phyloP scores from a whole-genome alignment of 2,113 vertebrate genomes.

The Egretta garzetta region DNA sequence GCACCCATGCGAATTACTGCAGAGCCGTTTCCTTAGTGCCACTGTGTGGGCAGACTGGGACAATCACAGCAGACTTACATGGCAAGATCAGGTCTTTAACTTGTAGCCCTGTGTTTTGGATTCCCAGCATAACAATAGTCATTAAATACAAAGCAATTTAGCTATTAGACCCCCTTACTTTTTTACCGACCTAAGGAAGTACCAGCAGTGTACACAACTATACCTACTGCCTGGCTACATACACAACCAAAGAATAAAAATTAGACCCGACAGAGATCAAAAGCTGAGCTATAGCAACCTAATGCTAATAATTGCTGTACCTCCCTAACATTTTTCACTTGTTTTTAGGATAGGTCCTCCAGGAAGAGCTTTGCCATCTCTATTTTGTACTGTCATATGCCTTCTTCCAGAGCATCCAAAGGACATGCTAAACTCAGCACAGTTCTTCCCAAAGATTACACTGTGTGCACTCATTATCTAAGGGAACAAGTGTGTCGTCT shows the following conservation, averaged over 20 bases:
- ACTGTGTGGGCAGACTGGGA: neutral
- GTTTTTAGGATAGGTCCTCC: neutral
- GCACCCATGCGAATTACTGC: neutral
- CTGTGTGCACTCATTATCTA: neutral
- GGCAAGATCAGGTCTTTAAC: neutral
- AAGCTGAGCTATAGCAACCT: neutral
- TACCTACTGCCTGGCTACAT: neutral
- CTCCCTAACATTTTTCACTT: neutral
- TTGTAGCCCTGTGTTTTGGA: neutral
- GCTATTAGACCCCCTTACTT: neutral
- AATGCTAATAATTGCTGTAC: neutral
- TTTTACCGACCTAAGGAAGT: neutral
- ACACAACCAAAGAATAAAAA: neutral
- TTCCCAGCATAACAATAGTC: neutral
- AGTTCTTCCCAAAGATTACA: conserved; percentile 24
- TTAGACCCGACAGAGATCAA: neutral
- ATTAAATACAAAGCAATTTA: neutral
- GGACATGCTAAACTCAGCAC: conserved; percentile 46
- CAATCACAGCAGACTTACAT: neutral
- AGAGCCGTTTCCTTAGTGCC: neutral
- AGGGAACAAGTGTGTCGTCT: conserved; percentile 30
- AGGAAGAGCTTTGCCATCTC: neutral
- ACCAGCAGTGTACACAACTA: neutral
- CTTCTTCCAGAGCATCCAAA: conserved; percentile 37
- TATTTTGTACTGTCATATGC: neutral